Percentiles rank a stretch among this genome's conserved stretches.
Conservation (phyloP, 2,888 invertebrate species). For the Amphipyra tragopoginis region DNA sequence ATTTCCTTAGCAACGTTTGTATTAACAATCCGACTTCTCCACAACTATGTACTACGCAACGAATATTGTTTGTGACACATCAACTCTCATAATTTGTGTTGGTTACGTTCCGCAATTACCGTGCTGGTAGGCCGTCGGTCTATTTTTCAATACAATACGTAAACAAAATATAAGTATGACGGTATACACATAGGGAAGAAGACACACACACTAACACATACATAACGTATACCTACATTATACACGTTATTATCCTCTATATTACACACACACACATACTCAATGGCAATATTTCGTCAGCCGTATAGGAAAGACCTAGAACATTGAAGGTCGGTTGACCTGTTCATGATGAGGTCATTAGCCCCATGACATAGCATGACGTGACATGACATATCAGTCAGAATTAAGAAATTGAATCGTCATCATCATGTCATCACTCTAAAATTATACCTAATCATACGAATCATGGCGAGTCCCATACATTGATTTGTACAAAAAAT, state of each 20-base stretch:
- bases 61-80: too few species aligned
- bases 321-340: constrained; percentile 10
- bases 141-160: too few species aligned
- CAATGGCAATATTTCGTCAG: constrained; percentile 10
- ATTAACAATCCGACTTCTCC: too few species aligned
- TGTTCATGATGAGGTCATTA: constrained; percentile 28
- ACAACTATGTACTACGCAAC: too few species aligned
- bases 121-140: too few species aligned
- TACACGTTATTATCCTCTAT: constrained; percentile 18
- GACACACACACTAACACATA: constrained; percentile 4
- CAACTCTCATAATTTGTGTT: too few species aligned
- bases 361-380: constrained; percentile 26
- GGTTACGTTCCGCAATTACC: too few species aligned
- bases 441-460: too few species aligned
- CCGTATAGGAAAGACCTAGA: constrained; percentile 29
- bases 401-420: constrained; percentile 3
- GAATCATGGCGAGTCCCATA: too few species aligned
- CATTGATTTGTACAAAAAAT: too few species aligned
- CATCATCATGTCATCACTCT: neutral
- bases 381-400: neutral
- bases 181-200: constrained; percentile 17
- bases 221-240: neutral
- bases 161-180: neutral
- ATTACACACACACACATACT: constrained; percentile 10
- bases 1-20: too few species aligned